Evolutionary conservation across 1,140 invertebrate species (phyloP).

Genomic region (Caenorhabditis brenneri): DNA sequence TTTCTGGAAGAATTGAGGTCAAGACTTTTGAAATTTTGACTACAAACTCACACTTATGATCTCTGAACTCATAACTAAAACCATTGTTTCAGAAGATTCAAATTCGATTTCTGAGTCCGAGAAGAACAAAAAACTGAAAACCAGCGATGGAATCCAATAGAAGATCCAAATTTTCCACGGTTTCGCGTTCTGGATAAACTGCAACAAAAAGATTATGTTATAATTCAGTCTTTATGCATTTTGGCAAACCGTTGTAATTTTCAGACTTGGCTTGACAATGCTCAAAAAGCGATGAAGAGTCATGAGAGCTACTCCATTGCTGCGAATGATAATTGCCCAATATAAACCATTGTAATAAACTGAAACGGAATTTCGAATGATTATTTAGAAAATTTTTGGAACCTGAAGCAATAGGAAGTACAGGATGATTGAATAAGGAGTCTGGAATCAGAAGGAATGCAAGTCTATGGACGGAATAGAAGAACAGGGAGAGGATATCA

Average conservation of each 20-base stretch:
- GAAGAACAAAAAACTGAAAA: background rate
- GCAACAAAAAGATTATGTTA: too few relatives aligned
- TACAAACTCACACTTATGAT: constrained; percentile 1
- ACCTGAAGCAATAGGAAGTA: background rate
- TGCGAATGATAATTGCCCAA: background rate
- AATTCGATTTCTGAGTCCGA: background rate
- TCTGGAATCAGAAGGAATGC: background rate
- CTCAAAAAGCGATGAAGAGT: background rate
- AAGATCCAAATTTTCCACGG: background rate
- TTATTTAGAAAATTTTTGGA: too few relatives aligned
- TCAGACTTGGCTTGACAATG: background rate
- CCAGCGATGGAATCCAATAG: background rate
- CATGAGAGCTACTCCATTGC: background rate
- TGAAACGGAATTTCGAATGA: background rate
- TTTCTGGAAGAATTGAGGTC: background rate
- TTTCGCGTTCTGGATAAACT: background rate
- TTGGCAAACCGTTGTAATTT: too few relatives aligned
- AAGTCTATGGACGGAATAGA: background rate
- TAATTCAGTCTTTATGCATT: too few relatives aligned
- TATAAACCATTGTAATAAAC: background rate
- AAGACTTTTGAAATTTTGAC: too few relatives aligned
- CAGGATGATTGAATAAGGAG: background rate
- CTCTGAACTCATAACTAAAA: background rate
- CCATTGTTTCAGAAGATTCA: background rate
- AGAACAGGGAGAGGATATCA: background rate